phyloP scores from a whole-genome alignment of 2,113 vertebrate genomes.

The Bolborhynchus lineola region DNA sequence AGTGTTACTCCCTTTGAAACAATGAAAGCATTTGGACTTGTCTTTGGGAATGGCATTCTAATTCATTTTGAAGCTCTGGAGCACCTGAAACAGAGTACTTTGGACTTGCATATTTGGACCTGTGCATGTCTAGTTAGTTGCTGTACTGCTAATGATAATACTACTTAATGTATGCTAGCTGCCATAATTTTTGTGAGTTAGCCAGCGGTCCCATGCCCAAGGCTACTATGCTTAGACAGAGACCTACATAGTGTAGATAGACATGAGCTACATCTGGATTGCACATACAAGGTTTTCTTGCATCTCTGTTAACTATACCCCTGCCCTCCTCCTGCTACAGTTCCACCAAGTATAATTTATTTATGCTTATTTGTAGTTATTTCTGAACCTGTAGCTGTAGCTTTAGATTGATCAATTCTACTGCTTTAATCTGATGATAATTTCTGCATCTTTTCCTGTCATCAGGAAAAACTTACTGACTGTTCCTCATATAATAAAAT shows the following conservation, averaged over 20 bases:
- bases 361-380: background rate
- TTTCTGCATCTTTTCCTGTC: background rate
- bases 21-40: background rate
- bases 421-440: background rate
- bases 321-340: background rate
- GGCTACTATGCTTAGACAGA: background rate
- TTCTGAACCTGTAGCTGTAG: background rate
- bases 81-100: background rate
- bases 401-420: background rate
- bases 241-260: background rate
- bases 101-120: background rate
- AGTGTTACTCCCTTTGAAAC: background rate
- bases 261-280: background rate
- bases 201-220: background rate
- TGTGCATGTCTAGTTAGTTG: background rate
- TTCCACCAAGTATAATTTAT: background rate
- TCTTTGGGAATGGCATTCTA: background rate
- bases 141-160: background rate
- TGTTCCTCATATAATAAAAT: background rate
- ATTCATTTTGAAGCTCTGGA: background rate
- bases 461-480: background rate
- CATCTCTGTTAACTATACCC: rapidly evolving
- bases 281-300: background rate
- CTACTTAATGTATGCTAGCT: background rate
- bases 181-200: background rate